A percentile compares a stretch with the other conserved stretches of the same genome.
Evolutionary conservation across 2,888 invertebrate genomes (phyloP).

Genomic region (Caradrina kadenii): DNA sequence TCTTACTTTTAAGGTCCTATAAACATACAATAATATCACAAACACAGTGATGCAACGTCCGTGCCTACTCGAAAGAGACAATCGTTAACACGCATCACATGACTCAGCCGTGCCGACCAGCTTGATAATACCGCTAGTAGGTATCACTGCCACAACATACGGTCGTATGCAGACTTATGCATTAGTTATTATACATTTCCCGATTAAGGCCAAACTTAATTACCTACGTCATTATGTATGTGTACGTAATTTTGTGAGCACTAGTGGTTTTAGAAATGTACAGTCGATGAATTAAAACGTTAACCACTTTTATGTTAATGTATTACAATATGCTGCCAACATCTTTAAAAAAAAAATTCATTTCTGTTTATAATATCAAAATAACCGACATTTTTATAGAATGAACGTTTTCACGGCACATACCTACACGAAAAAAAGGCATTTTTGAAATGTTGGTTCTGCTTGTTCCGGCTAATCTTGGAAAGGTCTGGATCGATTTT

Average conservation of each 20-base stretch:
- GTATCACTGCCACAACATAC: slow-evolving; percentile 9
- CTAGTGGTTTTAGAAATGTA: slow-evolving; percentile 5
- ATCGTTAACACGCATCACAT: slow-evolving; percentile 29
- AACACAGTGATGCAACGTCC: background rate
- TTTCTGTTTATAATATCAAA: too few species aligned
- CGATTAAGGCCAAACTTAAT: slow-evolving; percentile 63
- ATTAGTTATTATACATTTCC: slow-evolving; percentile 60
- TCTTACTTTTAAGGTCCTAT: background rate
- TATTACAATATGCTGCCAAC: too few species aligned
- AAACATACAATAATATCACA: background rate
- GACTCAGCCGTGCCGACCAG: slow-evolving; percentile 9
- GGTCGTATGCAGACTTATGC: slow-evolving; percentile 42
- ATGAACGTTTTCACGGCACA: too few species aligned
- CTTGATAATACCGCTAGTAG: slow-evolving; percentile 12
- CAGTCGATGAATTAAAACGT: background rate
- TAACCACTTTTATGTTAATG: background rate
- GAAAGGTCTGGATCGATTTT: too few species aligned
- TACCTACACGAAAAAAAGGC: too few species aligned
- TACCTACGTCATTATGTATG: slow-evolving; percentile 33
- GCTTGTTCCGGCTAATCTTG: too few species aligned
- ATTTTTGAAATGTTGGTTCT: too few species aligned
- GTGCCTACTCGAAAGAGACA: slow-evolving; percentile 18
- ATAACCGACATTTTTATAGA: too few species aligned
- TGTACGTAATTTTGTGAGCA: slow-evolving; percentile 21
- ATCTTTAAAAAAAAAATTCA: too few species aligned